A percentile compares a stretch with the other conserved stretches of the same genome.
Conservation (phyloP, 1,140 invertebrate species). For the Zophobas morio region DNA sequence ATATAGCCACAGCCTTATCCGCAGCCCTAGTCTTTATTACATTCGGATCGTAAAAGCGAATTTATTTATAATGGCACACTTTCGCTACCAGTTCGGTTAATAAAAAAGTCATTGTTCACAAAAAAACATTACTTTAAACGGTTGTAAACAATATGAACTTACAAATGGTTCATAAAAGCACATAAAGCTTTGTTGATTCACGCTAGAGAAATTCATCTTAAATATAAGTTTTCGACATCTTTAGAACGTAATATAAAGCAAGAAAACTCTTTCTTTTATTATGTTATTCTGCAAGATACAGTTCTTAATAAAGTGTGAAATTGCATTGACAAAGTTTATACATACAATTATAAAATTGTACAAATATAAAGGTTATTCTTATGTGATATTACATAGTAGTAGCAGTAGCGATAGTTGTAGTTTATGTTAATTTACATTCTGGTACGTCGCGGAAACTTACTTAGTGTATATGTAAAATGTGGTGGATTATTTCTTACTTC, state of each 20-base stretch:
- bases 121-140: conserved; percentile 27
- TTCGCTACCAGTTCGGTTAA: conserved; percentile 43
- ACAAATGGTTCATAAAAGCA: conserved; percentile 27
- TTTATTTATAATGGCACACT: conserved; percentile 51
- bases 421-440: too few relatives aligned
- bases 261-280: too few relatives aligned
- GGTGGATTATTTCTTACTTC: too few relatives aligned
- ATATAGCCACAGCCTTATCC: conserved; percentile 58
- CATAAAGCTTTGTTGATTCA: not conserved
- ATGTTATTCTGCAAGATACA: too few relatives aligned
- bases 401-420: too few relatives aligned
- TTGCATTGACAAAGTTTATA: too few relatives aligned
- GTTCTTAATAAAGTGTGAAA: too few relatives aligned
- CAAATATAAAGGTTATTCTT: too few relatives aligned
- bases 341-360: too few relatives aligned
- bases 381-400: too few relatives aligned
- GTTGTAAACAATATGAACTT: conserved; percentile 46
- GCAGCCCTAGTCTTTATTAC: conserved; percentile 50
- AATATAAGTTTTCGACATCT: not conserved
- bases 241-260: not conserved
- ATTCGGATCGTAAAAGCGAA: conserved; percentile 51
- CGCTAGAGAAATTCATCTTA: not conserved
- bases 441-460: too few relatives aligned
- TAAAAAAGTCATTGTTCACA: conserved; percentile 47
- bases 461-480: too few relatives aligned